Percentiles rank a stretch among this genome's conserved stretches.
These are phyloP conservation scores for Xiphydria camelus DNA, from an alignment of 2,888 invertebrate genomes.

Conservation along the genomic window DNA sequence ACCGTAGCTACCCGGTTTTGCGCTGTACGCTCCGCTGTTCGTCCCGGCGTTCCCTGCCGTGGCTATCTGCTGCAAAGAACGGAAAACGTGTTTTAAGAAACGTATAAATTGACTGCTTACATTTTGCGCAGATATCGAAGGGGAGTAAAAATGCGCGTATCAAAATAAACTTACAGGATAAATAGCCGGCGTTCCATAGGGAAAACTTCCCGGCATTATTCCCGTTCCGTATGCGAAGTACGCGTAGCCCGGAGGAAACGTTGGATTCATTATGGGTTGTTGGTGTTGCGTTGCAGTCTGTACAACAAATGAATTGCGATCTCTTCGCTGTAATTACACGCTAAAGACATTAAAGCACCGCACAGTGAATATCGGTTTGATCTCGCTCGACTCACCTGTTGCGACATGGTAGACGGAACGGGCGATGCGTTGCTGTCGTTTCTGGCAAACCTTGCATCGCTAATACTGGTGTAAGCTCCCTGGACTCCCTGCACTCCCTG, in stretches of 20 bases:
- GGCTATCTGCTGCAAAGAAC: slow-evolving; percentile 69
- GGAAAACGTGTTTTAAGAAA: slow-evolving; percentile 49
- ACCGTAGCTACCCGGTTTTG: slow-evolving; percentile 68
- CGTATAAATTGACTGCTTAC: slow-evolving; percentile 19
- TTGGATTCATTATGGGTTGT: slow-evolving; percentile 66
- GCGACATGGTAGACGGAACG: slow-evolving; percentile 75
- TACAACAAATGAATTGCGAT: slow-evolving; percentile 25
- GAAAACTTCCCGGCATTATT: slow-evolving; percentile 71
- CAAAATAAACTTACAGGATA: slow-evolving; percentile 71
- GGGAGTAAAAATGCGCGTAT: slow-evolving; percentile 7
- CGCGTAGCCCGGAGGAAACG: slow-evolving; percentile 73
- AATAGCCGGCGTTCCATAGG: slow-evolving; percentile 70
- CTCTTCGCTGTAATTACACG: too few relatives aligned
- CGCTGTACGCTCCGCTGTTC: slow-evolving; percentile 72
- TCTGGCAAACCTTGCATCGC: slow-evolving; percentile 71
- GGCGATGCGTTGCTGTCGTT: slow-evolving; percentile 82
- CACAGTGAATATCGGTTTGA: too few relatives aligned
- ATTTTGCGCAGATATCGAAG: slow-evolving; percentile 40
- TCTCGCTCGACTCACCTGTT: slow-evolving; percentile 60
- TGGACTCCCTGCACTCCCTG: slow-evolving; percentile 54
- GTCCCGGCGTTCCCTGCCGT: slow-evolving; percentile 73
- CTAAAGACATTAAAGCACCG: too few relatives aligned
- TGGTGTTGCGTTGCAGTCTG: slow-evolving; percentile 64
- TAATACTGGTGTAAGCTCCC: slow-evolving; percentile 68
- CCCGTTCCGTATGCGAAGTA: slow-evolving; percentile 74